Conservation (phyloP, 1,140 invertebrate genomes). For the Diorhabda elongata region DNA sequence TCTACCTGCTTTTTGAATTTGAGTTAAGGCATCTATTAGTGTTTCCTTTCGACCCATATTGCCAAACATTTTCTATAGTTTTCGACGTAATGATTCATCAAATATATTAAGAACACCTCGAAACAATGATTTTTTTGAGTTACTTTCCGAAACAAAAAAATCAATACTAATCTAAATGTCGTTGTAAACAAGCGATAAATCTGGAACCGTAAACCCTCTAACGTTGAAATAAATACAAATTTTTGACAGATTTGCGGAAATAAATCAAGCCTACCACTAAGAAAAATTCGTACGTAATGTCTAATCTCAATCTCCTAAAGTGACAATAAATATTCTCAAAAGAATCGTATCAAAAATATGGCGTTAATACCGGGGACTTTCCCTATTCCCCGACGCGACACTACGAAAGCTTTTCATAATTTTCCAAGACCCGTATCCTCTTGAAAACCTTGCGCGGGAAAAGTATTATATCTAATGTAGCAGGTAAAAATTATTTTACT, state of each 20-base stretch:
- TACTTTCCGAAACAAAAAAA: too few relatives aligned
- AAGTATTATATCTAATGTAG: too few relatives aligned
- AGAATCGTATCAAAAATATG: constrained; percentile 13
- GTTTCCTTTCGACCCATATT: too few relatives aligned
- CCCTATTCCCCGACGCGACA: neutral
- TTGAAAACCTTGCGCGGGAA: neutral
- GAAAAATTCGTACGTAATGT: constrained; percentile 14
- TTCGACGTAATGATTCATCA: too few relatives aligned
- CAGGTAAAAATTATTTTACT: too few relatives aligned
- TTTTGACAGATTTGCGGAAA: neutral
- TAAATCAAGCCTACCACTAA: constrained; percentile 11
- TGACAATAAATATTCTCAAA: constrained; percentile 18
- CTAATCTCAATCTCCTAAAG: constrained; percentile 15
- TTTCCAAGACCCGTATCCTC: neutral
- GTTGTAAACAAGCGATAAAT: neutral
- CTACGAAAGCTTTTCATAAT: constrained; percentile 6
- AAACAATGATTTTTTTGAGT: too few relatives aligned
- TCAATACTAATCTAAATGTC: neutral
- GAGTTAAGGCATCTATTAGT: too few relatives aligned
- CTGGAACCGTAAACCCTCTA: neutral
- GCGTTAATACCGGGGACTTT: constrained; percentile 2
- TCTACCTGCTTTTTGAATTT: too few relatives aligned
- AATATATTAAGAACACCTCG: too few relatives aligned
- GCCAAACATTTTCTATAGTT: too few relatives aligned
- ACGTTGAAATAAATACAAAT: neutral